These are phyloP conservation scores for Pelecanus crispus DNA, from an alignment of 2,113 vertebrate genomes.

Conservation along the genomic window DNA sequence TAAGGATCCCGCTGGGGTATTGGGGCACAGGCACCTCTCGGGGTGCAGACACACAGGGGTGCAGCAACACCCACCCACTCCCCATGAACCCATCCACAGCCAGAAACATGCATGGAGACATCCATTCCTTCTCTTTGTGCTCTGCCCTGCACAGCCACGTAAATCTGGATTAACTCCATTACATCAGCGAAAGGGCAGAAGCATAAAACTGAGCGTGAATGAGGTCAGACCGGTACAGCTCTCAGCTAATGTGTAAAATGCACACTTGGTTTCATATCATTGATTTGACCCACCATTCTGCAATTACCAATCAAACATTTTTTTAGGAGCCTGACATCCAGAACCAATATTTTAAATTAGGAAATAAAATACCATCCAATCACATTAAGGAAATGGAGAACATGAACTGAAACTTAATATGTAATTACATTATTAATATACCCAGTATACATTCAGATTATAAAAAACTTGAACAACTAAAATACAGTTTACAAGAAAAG, in stretches of 20 bases:
- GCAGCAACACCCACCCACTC: neutral
- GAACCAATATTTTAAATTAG: constrained; percentile 21
- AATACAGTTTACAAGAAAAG: neutral
- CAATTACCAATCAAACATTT: neutral
- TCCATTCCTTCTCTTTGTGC: neutral
- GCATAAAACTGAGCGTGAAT: neutral
- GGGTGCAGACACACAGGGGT: accelerated
- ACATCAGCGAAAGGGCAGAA: neutral
- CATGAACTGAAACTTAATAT: neutral
- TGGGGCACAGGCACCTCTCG: accelerated
- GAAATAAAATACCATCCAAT: neutral
- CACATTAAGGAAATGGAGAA: constrained; percentile 36
- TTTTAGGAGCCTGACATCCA: neutral
- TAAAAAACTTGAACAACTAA: neutral
- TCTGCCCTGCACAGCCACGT: neutral
- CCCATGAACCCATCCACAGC: accelerated
- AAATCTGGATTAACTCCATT: neutral
- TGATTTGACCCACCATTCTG: constrained; percentile 10
- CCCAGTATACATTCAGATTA: neutral
- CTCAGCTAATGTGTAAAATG: constrained; percentile 14
- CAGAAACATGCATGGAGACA: neutral
- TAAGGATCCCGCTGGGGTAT: neutral
- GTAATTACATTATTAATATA: constrained; percentile 5
- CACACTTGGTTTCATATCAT: neutral
- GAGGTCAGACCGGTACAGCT: neutral